These are phyloP conservation scores for Rhyacophila evoluta DNA, from an alignment of 2,888 invertebrate species.

Conservation along the genomic window DNA sequence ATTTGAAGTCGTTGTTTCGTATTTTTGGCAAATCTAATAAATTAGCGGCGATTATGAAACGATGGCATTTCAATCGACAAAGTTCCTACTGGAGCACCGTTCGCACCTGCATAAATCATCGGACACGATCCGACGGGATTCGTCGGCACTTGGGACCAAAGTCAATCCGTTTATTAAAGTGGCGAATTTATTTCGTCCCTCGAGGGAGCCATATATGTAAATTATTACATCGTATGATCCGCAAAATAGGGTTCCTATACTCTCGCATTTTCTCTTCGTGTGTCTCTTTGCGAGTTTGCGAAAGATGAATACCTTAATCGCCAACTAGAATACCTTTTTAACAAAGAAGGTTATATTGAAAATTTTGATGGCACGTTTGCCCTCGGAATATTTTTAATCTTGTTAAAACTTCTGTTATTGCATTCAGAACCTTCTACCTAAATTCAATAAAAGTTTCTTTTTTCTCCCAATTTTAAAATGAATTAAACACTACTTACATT, in stretches of 20 bases:
- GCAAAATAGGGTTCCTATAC: constrained; percentile 1
- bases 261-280: not conserved
- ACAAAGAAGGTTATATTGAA: not conserved
- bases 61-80: not conserved
- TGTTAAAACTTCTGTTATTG: not conserved
- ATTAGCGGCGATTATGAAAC: not conserved
- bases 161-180: constrained; percentile 55
- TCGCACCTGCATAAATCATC: constrained; percentile 52
- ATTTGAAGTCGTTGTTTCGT: not conserved
- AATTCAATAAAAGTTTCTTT: no score
- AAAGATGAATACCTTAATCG: constrained; percentile 10
- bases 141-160: constrained; percentile 40
- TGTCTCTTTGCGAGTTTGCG: not conserved
- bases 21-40: not conserved
- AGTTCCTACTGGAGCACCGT: not conserved
- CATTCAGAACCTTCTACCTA: no score
- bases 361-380: not conserved
- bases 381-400: not conserved
- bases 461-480: no score
- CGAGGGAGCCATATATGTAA: constrained; percentile 37
- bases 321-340: not conserved
- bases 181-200: constrained; percentile 52
- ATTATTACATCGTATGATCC: constrained; percentile 38
- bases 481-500: no score
- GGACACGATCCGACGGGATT: constrained; percentile 39